Conservation (phyloP, 1,140 invertebrate genomes). For the Drosophila sturtevanti region DNA sequence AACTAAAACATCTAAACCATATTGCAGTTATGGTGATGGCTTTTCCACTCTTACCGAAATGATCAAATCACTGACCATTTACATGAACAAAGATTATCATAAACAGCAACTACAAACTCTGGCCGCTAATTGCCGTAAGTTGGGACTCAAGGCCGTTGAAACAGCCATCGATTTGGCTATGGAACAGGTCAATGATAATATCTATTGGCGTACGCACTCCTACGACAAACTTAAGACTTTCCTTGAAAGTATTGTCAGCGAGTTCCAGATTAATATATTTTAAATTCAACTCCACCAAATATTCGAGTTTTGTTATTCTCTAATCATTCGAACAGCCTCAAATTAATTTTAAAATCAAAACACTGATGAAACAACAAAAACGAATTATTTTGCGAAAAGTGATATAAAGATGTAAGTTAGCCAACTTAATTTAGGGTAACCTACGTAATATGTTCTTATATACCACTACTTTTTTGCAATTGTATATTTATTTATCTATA, state of each 20-base stretch:
- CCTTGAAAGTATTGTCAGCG: conserved; percentile 74
- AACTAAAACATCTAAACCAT: background rate
- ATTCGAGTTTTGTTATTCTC: conserved; percentile 50
- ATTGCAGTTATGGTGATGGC: conserved; percentile 83
- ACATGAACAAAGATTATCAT: conserved; percentile 84
- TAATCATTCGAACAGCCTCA: conserved; percentile 65
- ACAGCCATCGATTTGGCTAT: conserved; percentile 73
- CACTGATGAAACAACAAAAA: conserved; percentile 36
- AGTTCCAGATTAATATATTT: conserved; percentile 79
- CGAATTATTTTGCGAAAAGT: conserved; percentile 81
- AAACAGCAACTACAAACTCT: conserved; percentile 71
- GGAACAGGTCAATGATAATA: conserved; percentile 80
- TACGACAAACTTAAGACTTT: conserved; percentile 73
- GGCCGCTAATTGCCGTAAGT: conserved; percentile 59
- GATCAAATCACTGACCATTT: conserved; percentile 83
- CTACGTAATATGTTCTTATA: conserved; percentile 21
- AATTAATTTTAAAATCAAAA: conserved; percentile 49
- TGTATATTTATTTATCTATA: conserved; percentile 69
- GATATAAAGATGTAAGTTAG: conserved; percentile 80
- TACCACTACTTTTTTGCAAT: conserved; percentile 64
- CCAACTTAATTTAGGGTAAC: conserved; percentile 69
- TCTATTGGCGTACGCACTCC: conserved; percentile 79
- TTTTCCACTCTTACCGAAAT: conserved; percentile 84
- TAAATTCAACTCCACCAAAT: conserved; percentile 72
- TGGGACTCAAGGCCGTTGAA: conserved; percentile 72